Percentiles rank a stretch among this genome's conserved stretches.
These are phyloP conservation scores for Cichladusa arquata DNA, from an alignment of 2,113 vertebrate species.

Conservation along the genomic window DNA sequence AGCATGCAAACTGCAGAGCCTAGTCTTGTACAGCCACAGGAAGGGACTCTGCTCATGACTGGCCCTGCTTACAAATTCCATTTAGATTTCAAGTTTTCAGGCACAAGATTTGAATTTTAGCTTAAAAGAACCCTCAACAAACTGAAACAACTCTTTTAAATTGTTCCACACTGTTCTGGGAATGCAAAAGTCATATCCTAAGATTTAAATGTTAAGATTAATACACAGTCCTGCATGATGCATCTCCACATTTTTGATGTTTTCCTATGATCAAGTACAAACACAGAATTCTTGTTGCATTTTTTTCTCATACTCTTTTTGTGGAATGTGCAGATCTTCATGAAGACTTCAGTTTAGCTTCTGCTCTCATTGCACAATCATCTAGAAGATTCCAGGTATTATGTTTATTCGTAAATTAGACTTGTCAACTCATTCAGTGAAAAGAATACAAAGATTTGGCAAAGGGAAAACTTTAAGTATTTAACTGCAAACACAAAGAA, in stretches of 20 bases:
- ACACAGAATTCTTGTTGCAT: neutral
- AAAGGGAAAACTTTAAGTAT: neutral
- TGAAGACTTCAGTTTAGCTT: neutral
- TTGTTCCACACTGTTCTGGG: neutral
- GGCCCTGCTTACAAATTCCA: neutral
- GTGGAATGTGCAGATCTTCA: neutral
- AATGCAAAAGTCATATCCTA: neutral
- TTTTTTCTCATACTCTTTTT: neutral
- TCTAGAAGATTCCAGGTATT: neutral
- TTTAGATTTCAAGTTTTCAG: neutral
- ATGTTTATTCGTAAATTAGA: neutral
- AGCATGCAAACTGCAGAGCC: neutral
- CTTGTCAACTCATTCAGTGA: neutral
- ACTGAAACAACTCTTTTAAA: neutral
- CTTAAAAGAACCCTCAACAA: accelerated
- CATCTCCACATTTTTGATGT: neutral
- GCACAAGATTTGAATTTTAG: neutral
- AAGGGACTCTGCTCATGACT: neutral
- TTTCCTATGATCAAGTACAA: neutral
- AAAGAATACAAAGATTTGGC: neutral
- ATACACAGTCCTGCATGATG: neutral
- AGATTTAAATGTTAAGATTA: neutral
- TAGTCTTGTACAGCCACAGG: neutral
- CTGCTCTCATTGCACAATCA: neutral
- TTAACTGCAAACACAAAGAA: neutral